Evolutionary conservation across 2,797 vertebrate genomes (phyloP), one percentile per base, ranked within the genome.

Genomic region (Paratrypauchen microcephalus): DNA sequence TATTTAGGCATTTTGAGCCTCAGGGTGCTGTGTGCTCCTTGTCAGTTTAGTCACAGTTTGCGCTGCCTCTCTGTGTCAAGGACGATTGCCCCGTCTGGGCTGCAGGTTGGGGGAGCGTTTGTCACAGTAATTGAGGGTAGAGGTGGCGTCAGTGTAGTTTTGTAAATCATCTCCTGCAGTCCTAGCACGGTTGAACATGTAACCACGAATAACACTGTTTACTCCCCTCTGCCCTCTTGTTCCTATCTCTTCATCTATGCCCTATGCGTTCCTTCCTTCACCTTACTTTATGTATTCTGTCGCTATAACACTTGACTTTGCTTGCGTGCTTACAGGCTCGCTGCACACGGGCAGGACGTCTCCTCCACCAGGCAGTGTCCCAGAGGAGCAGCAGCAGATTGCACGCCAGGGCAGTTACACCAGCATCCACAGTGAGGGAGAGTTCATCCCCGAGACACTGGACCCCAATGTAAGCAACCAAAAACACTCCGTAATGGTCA

Each of bases 351-450:
- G 96, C 24, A 93, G 96, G 7, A 95, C 95, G 30, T 97, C 96
- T 0, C 96, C 96, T 0, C 96, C 96, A 0, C 96, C 96, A 0
- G 96, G 96, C 48, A 96, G 95, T 0, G 95, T 97, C 55, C 96
- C 96, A 0, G 96, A 96, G 78, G 96, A 97, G 88, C 96, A 97
- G 90, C 96, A 97, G 90, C 96, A 96, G 88, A 96, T 97, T 0
- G 96, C 95, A 4, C 95, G 96, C 21, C 96, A 97, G 83, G 96
- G 96, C n/a, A 97, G 96, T 66, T 96, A 96, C 76, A 97, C 96
- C 84, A 97, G 96, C 91, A 97, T 97, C 85, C 94, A 97, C 91
- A 97, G 96, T 0, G 96, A 97, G 80, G 96, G 96, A 5, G 96
- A 97, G 85, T 97, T 97, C 89, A 97, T 97, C 86, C 96, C 96